Conservation (phyloP, 2,888 invertebrate species). For the Portevinia maculata region DNA sequence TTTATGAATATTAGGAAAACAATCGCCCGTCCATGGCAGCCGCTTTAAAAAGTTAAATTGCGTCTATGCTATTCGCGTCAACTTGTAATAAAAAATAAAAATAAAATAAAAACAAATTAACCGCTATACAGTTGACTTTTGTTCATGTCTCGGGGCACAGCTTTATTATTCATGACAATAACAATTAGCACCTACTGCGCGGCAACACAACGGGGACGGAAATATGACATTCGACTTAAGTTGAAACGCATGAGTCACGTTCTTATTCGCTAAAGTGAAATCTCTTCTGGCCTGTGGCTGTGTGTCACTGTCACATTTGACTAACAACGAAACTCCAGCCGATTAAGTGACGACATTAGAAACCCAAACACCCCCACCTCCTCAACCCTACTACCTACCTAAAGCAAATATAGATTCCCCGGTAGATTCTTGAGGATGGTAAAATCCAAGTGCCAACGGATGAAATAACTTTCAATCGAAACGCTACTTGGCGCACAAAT, state of each 20-base stretch:
- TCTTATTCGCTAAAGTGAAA: conserved; percentile 20
- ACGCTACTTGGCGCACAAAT: conserved; percentile 24
- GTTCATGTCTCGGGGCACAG: conserved; percentile 10
- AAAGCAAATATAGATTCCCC: conserved; percentile 38
- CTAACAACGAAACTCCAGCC: conserved; percentile 14
- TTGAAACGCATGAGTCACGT: conserved; percentile 15
- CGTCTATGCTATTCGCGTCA: neutral
- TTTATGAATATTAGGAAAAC: neutral
- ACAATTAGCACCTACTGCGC: conserved; percentile 46
- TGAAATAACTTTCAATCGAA: conserved; percentile 7
- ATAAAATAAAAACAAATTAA: neutral
- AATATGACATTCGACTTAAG: conserved; percentile 23
- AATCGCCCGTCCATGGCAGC: neutral
- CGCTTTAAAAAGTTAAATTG: conserved; percentile 16
- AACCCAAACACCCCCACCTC: neutral
- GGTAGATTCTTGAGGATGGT: neutral
- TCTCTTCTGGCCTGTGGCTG: neutral
- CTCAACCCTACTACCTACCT: neutral
- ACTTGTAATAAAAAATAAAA: neutral
- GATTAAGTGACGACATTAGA: conserved; percentile 43
- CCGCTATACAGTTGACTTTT: neutral
- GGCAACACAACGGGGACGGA: conserved; percentile 17
- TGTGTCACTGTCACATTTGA: conserved; percentile 9
- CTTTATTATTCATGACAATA: neutral
- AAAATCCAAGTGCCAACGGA: neutral